Evolutionary conservation across 2,888 invertebrate species (phyloP).

Genomic region (Helleia helle): DNA sequence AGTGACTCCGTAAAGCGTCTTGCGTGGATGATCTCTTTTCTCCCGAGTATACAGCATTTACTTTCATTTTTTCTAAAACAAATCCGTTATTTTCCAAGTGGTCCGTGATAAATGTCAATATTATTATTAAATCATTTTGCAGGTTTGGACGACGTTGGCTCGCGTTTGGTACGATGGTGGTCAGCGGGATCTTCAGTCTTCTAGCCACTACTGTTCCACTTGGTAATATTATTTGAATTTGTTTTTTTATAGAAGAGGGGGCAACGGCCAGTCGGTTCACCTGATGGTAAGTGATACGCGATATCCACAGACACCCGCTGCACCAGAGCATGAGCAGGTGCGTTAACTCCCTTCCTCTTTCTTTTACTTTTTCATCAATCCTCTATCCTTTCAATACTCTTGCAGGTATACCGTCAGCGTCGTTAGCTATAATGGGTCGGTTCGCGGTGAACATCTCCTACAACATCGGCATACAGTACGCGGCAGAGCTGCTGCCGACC

Average conservation of each 20-base stretch:
- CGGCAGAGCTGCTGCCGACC: slow-evolving; percentile 88
- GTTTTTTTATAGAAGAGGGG: no score
- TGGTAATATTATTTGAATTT: slow-evolving; percentile 69
- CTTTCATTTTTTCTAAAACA: no score
- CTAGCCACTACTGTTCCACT: slow-evolving; percentile 81
- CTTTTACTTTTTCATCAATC: background rate
- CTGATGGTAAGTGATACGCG: no score
- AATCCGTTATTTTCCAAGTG: no score
- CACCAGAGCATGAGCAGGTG: no score
- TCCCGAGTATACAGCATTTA: no score
- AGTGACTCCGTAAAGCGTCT: no score
- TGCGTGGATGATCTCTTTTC: no score
- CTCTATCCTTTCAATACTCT: background rate
- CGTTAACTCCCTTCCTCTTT: no score
- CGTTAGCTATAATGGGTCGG: slow-evolving; percentile 85
- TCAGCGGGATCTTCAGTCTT: slow-evolving; percentile 86
- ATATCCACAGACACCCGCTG: no score
- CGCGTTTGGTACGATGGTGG: slow-evolving; percentile 84
- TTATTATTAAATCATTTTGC: slow-evolving; percentile 13
- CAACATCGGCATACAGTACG: slow-evolving; percentile 91
- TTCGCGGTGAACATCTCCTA: slow-evolving; percentile 91
- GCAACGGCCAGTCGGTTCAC: no score
- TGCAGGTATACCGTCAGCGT: slow-evolving; percentile 80
- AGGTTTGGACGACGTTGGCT: slow-evolving; percentile 89
- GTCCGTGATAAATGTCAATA: no score